These are phyloP conservation scores for Achroia grisella DNA, from an alignment of 1,140 invertebrate genomes.

Conservation along the genomic window DNA sequence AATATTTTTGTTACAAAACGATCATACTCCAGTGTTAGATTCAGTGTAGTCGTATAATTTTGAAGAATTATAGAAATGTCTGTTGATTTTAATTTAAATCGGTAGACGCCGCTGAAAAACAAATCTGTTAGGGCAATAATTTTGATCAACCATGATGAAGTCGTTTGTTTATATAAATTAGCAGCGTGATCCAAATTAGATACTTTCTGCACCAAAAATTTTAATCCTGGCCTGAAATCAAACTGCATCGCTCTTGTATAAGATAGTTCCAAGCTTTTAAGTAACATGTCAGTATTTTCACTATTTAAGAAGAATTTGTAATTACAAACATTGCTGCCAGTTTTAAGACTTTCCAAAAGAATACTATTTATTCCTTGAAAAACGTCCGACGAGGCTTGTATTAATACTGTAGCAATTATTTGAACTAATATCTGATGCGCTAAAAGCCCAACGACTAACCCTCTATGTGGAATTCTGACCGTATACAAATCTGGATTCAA, in stretches of 20 bases:
- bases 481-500: conserved; percentile 86
- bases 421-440: conserved; percentile 94
- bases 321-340: conserved; percentile 70
- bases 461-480: conserved; percentile 88
- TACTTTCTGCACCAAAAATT: conserved; percentile 95
- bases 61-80: conserved; percentile 80
- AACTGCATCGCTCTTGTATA: conserved; percentile 88
- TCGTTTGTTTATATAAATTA: conserved; percentile 94
- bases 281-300: conserved; percentile 78
- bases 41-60: conserved; percentile 69
- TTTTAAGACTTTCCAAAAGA: conserved; percentile 74
- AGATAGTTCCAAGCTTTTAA: conserved; percentile 87
- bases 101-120: conserved; percentile 78
- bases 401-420: conserved; percentile 88
- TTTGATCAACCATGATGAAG: conserved; percentile 91
- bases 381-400: conserved; percentile 77
- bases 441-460: conserved; percentile 89
- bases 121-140: conserved; percentile 90
- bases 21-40: conserved; percentile 73
- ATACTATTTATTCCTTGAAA: conserved; percentile 76
- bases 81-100: conserved; percentile 76
- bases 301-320: conserved; percentile 71
- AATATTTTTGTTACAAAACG: conserved; percentile 75
- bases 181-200: conserved; percentile 90
- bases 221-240: conserved; percentile 90